A percentile compares a stretch with the other conserved stretches of the same genome.
These are phyloP conservation scores for Hyperoplus immaculatus DNA, from an alignment of 2,797 vertebrate species.

Conservation along the genomic window DNA sequence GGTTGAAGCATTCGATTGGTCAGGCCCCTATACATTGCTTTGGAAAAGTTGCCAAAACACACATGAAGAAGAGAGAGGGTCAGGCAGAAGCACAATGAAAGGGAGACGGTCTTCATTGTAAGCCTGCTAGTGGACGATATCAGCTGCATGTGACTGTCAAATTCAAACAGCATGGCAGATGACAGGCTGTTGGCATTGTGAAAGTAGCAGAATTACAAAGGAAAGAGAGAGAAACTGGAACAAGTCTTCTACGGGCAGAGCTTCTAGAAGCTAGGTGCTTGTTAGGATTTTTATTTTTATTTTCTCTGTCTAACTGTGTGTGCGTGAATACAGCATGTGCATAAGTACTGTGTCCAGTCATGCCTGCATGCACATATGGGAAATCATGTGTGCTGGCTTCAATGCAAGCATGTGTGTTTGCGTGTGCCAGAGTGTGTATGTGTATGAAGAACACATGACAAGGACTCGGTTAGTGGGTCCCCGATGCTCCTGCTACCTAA, in stretches of 20 bases:
- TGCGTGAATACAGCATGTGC: constrained; percentile 12
- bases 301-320: constrained; percentile 12
- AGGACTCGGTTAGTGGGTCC: constrained; percentile 80
- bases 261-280: constrained; percentile 42
- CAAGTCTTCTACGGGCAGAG: constrained; percentile 42
- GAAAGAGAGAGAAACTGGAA: constrained; percentile 66
- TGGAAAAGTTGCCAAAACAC: constrained; percentile 56
- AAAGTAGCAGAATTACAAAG: constrained; percentile 64
- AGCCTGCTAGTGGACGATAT: constrained; percentile 71
- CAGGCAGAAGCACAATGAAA: constrained; percentile 41
- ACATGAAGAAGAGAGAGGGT: constrained; percentile 43
- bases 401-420: constrained; percentile 32
- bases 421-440: constrained; percentile 29
- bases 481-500: constrained; percentile 76
- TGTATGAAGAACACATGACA: constrained; percentile 53
- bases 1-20: constrained; percentile 63
- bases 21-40: constrained; percentile 52
- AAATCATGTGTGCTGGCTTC: constrained; percentile 46
- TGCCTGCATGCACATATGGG: constrained; percentile 30
- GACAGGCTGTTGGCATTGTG: constrained; percentile 71
- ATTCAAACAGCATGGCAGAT: constrained; percentile 73
- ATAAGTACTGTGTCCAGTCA: constrained; percentile 26
- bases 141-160: constrained; percentile 63
- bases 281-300: constrained; percentile 38
- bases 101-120: constrained; percentile 47